These are phyloP conservation scores for Lynx canadensis DNA, from an alignment of 2,113 vertebrate species.

Conservation along the genomic window DNA sequence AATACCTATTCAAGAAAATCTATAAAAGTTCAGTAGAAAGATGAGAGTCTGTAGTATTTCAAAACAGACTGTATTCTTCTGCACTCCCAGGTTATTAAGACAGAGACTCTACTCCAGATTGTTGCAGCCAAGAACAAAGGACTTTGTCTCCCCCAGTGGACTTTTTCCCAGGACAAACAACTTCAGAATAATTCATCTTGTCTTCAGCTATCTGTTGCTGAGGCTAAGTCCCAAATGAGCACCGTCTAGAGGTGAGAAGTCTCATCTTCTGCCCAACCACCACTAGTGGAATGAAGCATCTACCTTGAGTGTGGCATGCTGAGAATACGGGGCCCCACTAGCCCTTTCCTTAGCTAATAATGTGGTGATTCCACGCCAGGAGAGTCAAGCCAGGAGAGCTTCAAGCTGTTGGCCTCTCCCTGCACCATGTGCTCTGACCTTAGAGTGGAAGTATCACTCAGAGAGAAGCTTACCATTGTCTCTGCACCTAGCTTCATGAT, in stretches of 20 bases:
- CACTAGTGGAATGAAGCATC: background rate
- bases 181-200: background rate
- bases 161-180: background rate
- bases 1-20: background rate
- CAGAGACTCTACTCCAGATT: background rate
- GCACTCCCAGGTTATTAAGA: background rate
- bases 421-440: background rate
- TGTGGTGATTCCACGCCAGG: background rate
- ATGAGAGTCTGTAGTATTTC: background rate
- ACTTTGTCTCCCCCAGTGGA: background rate
- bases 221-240: background rate
- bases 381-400: background rate
- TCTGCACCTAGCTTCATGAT: background rate
- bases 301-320: background rate
- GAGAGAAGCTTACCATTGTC: background rate
- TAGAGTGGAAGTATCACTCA: background rate
- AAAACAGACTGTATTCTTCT: background rate
- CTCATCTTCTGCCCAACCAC: background rate
- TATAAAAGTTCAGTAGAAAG: background rate
- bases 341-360: background rate
- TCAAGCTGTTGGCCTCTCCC: background rate
- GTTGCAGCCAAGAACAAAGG: background rate
- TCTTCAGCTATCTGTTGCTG: background rate
- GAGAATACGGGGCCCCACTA: too few species aligned
- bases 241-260: background rate